These are phyloP conservation scores for Hypselothyrea guttata DNA, from an alignment of 2,888 invertebrate species.

Conservation along the genomic window DNA sequence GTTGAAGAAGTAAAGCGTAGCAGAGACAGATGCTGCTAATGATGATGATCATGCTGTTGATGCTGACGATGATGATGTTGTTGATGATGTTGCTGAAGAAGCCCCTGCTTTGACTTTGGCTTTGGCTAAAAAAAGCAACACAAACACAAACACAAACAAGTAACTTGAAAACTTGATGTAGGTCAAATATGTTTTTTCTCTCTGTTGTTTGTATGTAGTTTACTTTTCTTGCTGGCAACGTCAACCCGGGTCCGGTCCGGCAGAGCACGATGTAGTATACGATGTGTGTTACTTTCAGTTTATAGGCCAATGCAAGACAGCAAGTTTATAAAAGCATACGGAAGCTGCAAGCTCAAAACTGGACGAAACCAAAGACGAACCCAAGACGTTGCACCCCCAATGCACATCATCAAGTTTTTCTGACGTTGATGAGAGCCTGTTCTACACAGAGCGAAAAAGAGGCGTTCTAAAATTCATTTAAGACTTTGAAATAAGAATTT, in stretches of 20 bases:
- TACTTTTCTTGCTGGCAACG: slow-evolving; percentile 24
- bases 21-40: slow-evolving; percentile 38
- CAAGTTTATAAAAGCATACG: slow-evolving; percentile 72
- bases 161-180: slow-evolving; percentile 80
- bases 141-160: slow-evolving; percentile 58
- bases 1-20: slow-evolving; percentile 9
- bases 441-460: too few relatives aligned
- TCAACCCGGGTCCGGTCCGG: slow-evolving; percentile 33
- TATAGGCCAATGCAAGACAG: slow-evolving; percentile 71
- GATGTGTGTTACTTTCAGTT: slow-evolving; percentile 67
- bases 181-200: slow-evolving; percentile 69
- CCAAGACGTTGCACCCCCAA: slow-evolving; percentile 44
- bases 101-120: slow-evolving; percentile 42
- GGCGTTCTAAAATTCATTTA: too few relatives aligned
- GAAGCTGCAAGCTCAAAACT: slow-evolving; percentile 58
- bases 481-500: too few relatives aligned
- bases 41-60: slow-evolving; percentile 21
- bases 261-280: not conserved
- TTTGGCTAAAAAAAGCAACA: slow-evolving; percentile 48
- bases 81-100: slow-evolving; percentile 53
- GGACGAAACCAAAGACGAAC: slow-evolving; percentile 35
- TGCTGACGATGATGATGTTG: slow-evolving; percentile 22
- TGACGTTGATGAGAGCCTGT: slow-evolving; percentile 48
- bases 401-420: slow-evolving; percentile 45
- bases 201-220: slow-evolving; percentile 15